Conservation (phyloP, 2,888 invertebrate genomes). For the Netelia melanura region DNA sequence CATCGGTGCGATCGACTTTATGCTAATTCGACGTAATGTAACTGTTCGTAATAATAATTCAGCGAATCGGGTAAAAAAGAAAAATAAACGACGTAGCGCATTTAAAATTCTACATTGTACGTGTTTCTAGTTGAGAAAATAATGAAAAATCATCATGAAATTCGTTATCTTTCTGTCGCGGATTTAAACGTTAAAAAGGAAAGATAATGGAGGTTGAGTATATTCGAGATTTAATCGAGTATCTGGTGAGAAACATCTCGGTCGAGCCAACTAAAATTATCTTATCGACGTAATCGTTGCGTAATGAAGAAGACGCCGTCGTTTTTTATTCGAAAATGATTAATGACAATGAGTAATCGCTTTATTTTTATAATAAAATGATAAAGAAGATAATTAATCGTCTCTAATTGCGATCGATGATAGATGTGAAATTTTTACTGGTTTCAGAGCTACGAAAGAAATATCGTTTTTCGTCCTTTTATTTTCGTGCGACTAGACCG, state of each 20-base stretch:
- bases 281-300: too few relatives aligned
- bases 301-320: not conserved
- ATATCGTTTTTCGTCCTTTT: constrained; percentile 52
- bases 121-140: constrained; percentile 2
- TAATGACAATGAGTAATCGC: not conserved
- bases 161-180: too few relatives aligned
- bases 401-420: not conserved
- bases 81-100: not conserved
- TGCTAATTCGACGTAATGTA: constrained; percentile 67
- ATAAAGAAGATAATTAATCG: not conserved
- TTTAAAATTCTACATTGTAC: not conserved
- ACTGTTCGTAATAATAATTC: constrained; percentile 49
- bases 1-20: constrained; percentile 75
- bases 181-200: too few relatives aligned
- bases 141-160: not conserved
- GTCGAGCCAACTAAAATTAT: too few relatives aligned
- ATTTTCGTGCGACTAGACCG: constrained; percentile 12
- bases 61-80: constrained; percentile 49
- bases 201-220: too few relatives aligned
- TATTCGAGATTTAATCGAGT: too few relatives aligned
- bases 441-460: constrained; percentile 48
- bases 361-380: constrained; percentile 9
- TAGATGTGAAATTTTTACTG: constrained; percentile 34
- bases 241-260: too few relatives aligned
- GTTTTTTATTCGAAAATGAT: not conserved